These are phyloP conservation scores for Dicycla oo DNA, from an alignment of 2,888 invertebrate genomes.

Conservation along the genomic window DNA sequence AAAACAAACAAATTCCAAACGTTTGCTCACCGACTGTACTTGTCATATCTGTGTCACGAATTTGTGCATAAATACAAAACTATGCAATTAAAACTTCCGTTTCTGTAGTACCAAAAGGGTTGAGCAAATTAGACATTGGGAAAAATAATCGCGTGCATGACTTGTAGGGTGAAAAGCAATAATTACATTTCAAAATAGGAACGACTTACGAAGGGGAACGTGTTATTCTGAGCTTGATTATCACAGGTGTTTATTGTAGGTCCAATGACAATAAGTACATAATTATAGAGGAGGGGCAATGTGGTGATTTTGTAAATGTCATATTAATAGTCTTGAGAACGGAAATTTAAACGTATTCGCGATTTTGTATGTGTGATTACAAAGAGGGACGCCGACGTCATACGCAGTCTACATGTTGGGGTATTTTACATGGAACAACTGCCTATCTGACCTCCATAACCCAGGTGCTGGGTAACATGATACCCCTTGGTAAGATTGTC, in stretches of 20 bases:
- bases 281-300: conserved; percentile 40
- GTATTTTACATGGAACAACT: too few species aligned
- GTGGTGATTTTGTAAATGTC: conserved; percentile 60
- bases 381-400: not conserved
- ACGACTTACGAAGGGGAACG: conserved; percentile 22
- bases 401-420: too few species aligned
- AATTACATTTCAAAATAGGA: conserved; percentile 62
- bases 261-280: conserved; percentile 45
- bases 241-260: conserved; percentile 60
- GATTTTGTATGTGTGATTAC: conserved; percentile 45
- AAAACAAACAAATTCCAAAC: conserved; percentile 20
- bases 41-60: conserved; percentile 52
- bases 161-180: conserved; percentile 58
- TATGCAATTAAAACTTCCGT: conserved; percentile 66
- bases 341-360: conserved; percentile 50
- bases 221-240: conserved; percentile 43
- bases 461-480: too few species aligned
- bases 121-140: conserved; percentile 57
- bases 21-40: conserved; percentile 49
- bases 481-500: too few species aligned
- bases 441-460: too few species aligned
- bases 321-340: conserved; percentile 60
- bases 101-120: conserved; percentile 55
- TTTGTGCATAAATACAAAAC: conserved; percentile 56
- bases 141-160: conserved; percentile 56